These are phyloP conservation scores for Julus scanicus DNA, from an alignment of 2,888 invertebrate species.

Conservation along the genomic window DNA sequence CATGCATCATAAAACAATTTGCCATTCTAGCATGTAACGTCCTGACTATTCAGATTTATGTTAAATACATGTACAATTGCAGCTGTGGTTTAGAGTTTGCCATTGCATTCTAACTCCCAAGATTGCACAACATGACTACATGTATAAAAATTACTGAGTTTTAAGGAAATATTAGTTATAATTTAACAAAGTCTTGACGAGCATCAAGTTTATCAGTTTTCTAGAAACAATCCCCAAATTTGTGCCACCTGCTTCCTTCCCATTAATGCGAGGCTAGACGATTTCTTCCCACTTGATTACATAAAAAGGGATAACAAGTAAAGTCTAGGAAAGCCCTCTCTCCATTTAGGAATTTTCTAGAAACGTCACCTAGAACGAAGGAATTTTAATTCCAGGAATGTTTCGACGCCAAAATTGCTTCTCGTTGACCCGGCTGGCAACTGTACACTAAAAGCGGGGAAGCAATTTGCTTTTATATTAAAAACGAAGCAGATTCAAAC, in stretches of 20 bases:
- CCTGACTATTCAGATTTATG: not conserved
- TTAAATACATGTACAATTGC: too few species aligned
- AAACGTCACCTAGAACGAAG: not conserved
- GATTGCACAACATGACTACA: too few species aligned
- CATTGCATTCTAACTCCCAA: too few species aligned
- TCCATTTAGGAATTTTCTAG: not conserved
- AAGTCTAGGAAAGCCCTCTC: not conserved
- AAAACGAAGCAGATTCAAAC: slow-evolving; percentile 18
- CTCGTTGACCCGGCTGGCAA: not conserved
- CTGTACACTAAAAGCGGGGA: not conserved
- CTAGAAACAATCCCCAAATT: not conserved
- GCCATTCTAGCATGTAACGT: too few species aligned
- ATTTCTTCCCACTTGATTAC: not conserved
- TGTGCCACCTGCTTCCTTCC: not conserved
- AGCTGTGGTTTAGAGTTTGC: too few species aligned
- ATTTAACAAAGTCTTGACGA: not conserved
- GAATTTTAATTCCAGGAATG: slow-evolving; percentile 11
- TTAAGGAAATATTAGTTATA: too few species aligned
- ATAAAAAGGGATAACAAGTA: slow-evolving; percentile 19
- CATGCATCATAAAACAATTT: not conserved
- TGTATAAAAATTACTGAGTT: too few species aligned
- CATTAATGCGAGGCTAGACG: not conserved
- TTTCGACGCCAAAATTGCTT: not conserved
- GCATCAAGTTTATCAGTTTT: not conserved
- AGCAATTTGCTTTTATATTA: slow-evolving; percentile 19